phyloP scores from a whole-genome alignment of 2,888 invertebrate species.

The Coelinius sp. region DNA sequence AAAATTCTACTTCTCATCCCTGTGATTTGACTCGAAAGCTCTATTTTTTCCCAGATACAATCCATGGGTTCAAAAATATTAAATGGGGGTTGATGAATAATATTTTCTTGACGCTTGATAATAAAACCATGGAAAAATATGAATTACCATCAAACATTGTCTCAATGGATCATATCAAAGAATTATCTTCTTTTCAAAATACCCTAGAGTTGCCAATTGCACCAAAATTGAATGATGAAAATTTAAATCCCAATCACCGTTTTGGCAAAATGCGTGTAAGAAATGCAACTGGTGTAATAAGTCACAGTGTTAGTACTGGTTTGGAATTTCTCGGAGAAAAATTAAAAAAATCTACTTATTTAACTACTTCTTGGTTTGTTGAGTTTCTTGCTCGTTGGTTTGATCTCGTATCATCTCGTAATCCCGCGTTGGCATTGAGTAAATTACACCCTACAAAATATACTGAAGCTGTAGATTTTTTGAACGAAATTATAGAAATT shows the following conservation, averaged over 20 bases:
- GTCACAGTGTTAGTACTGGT: not conserved
- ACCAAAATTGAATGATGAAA: not conserved
- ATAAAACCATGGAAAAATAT: not conserved
- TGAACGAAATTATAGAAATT: not conserved
- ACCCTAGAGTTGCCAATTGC: not conserved
- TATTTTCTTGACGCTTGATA: not conserved
- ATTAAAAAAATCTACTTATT: not conserved
- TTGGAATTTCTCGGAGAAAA: not conserved
- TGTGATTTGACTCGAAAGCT: slow-evolving; percentile 38
- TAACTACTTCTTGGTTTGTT: not conserved
- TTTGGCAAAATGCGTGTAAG: not conserved
- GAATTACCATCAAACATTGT: not conserved
- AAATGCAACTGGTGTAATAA: not conserved
- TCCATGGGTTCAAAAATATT: slow-evolving; percentile 50
- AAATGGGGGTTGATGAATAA: slow-evolving; percentile 40
- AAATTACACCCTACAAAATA: not conserved
- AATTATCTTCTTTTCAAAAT: not conserved
- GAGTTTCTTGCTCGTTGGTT: not conserved
- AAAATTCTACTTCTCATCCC: slow-evolving; percentile 46
- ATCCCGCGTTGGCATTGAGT: not conserved
- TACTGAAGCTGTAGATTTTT: not conserved
- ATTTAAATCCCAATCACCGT: not conserved
- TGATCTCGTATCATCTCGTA: not conserved
- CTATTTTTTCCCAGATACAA: slow-evolving; percentile 46
- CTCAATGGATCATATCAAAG: not conserved